Evolutionary conservation across 2,797 vertebrate genomes (phyloP).

Genomic region (Scomberomorus guttatus): DNA sequence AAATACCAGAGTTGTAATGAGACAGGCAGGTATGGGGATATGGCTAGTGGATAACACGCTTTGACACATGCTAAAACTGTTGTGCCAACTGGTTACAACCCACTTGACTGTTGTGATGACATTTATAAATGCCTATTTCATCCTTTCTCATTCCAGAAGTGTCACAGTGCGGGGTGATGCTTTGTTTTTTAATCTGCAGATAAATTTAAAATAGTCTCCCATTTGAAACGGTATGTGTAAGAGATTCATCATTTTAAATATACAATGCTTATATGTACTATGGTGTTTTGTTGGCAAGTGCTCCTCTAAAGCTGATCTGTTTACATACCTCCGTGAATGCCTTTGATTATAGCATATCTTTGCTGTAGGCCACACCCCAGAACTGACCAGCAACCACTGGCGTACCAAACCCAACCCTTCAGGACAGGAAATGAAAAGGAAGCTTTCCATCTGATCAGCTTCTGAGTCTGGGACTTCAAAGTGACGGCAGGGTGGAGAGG

Average conservation of each 20-base stretch:
- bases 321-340: conserved; percentile 82
- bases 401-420: conserved; percentile 78
- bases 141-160: conserved; percentile 38
- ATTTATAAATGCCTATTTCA: conserved; percentile 78
- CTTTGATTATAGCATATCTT: conserved; percentile 85
- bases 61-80: conserved; percentile 82
- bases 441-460: conserved; percentile 83
- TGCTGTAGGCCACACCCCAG: conserved; percentile 77
- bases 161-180: conserved; percentile 14
- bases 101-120: conserved; percentile 74
- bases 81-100: conserved; percentile 81
- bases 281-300: conserved; percentile 38
- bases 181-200: conserved; percentile 10
- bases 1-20: conserved; percentile 85
- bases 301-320: conserved; percentile 71
- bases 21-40: conserved; percentile 79
- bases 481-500: conserved; percentile 78
- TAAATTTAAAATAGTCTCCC: neutral
- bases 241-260: conserved; percentile 18
- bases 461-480: conserved; percentile 83
- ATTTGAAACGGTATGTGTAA: neutral
- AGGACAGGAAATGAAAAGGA: conserved; percentile 84
- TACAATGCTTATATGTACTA: conserved; percentile 20
- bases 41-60: conserved; percentile 76
- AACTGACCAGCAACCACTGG: conserved; percentile 64